phyloP scores from a whole-genome alignment of 23 tunicate genomes.

The Clavelina lepadiformis region DNA sequence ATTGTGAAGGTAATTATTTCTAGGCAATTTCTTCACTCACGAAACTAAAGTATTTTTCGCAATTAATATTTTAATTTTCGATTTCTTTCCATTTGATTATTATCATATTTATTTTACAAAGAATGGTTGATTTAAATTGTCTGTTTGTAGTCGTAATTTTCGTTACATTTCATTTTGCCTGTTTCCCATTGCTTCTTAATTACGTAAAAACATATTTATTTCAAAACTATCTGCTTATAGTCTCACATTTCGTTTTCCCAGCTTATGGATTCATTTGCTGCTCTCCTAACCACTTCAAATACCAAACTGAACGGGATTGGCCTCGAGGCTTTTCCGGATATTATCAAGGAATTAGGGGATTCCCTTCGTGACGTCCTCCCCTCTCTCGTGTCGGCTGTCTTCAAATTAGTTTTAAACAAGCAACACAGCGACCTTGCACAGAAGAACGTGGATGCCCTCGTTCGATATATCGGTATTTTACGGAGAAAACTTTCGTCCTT shows the following conservation, averaged over 20 bases:
- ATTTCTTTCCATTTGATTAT: too few relatives aligned
- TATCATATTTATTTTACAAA: background rate
- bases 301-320: slow-evolving; percentile 59
- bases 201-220: too few relatives aligned
- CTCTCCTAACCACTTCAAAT: slow-evolving; percentile 69
- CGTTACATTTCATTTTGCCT: too few relatives aligned
- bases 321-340: slow-evolving; percentile 23
- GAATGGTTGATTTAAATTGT: background rate
- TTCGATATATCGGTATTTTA: slow-evolving; percentile 48
- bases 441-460: slow-evolving; percentile 29
- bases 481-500: too few relatives aligned
- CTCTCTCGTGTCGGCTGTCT: slow-evolving; percentile 49
- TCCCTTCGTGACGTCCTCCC: slow-evolving; percentile 19
- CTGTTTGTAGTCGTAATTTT: background rate
- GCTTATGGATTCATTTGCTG: slow-evolving; percentile 67
- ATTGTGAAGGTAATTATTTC: slow-evolving; percentile 53
- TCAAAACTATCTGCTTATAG: too few relatives aligned
- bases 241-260: slow-evolving; percentile 6
- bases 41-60: too few relatives aligned
- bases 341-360: slow-evolving; percentile 36
- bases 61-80: too few relatives aligned
- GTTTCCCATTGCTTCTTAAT: too few relatives aligned
- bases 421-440: slow-evolving; percentile 42
- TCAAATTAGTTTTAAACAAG: slow-evolving; percentile 50
- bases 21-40: too few relatives aligned